Conservation (phyloP, 2,113 vertebrate species). For the Egretta garzetta region DNA sequence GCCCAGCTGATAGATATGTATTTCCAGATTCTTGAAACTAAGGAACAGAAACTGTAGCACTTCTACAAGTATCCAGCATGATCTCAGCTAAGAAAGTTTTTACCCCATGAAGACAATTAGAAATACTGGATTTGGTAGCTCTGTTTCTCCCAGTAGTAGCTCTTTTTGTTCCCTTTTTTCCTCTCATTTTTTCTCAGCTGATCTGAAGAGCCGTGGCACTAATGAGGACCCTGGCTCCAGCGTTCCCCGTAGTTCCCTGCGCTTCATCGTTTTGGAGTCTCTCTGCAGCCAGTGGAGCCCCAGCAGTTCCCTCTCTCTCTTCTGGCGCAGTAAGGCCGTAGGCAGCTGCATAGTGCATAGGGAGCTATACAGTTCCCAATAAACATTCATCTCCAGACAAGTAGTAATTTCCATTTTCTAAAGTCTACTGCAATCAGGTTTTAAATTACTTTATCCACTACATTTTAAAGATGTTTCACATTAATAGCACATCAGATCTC, state of each 20-base stretch:
- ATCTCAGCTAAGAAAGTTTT: background rate
- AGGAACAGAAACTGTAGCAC: accelerated
- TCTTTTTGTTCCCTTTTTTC: background rate
- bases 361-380: background rate
- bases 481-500: background rate
- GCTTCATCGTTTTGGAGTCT: background rate
- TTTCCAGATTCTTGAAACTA: background rate
- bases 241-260: background rate
- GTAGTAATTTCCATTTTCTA: background rate
- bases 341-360: background rate
- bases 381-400: background rate
- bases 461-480: background rate
- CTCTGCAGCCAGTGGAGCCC: background rate
- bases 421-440: background rate
- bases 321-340: background rate
- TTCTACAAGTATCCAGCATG: background rate
- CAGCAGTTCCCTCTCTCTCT: background rate
- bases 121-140: background rate
- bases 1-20: background rate
- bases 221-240: background rate
- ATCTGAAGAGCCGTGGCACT: background rate
- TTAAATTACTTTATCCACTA: background rate
- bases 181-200: background rate
- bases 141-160: background rate
- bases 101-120: background rate